Evolutionary conservation across 2,888 invertebrate genomes (phyloP), one percentile per base, ranked within the genome.

Genomic region (Antheraea yamamai): DNA sequence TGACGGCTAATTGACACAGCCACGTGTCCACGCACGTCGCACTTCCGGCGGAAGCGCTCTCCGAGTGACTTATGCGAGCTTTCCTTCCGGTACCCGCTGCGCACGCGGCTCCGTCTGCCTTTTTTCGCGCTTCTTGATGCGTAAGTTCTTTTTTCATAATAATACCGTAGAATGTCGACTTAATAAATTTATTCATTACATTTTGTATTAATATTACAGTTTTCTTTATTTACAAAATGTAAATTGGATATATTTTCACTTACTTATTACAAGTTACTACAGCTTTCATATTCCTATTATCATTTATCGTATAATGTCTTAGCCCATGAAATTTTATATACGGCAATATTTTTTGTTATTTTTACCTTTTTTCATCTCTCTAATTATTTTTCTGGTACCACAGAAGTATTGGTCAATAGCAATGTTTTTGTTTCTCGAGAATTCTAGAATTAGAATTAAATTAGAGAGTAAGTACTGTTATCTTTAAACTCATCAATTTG

Each of bases 11-110:
- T 90, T 88, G 89, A 77, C 81, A 78, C 73, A 84, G 89, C 80
- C 88, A 87, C 89, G 89, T 87, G 89, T 78, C 80, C 83, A 78
- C 77, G 79, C 82, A 78, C 81, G 81, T 75, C 78, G 77, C 80
- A 76, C 81, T 81, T 83, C 84, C 83, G 82, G 74, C 85, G 87
- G 89, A 89, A 86, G 84, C 80, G 85, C 86, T 84, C 85, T 83
- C 85, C 82, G 85, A 81, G 89, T 91, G 92, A 91, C 91, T 89
- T 89, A 91, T 89, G 89, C 81, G 85, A 81, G 82, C 82, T 77
- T 88, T 91, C 92, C 91, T 89, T 92, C 91, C 91, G 89, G 83
- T 72, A 80, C 81, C 83, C 80, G 82, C 81, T 80, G 83, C 82
- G 84, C 80, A 79, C 77, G 77, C 78, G 77, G 74, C 79, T 76